Evolutionary conservation across 2,113 vertebrate species (phyloP), one percentile per base, ranked within the genome.

Genomic region (Cyanistes caeruleus): DNA sequence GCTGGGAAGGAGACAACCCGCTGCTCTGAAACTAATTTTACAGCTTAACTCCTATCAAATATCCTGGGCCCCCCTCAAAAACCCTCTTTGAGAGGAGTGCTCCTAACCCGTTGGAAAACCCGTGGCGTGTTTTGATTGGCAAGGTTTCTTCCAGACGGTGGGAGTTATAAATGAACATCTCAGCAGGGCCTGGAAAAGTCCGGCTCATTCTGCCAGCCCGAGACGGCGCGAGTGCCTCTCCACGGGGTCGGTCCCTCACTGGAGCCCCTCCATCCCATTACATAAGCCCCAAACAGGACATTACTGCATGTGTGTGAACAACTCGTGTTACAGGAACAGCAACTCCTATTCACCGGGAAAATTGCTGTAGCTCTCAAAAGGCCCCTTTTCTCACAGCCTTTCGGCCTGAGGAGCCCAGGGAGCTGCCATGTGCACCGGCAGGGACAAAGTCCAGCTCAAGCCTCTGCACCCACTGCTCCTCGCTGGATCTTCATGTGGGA

Each of bases 11-110:
- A 98, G 98, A 98, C 98, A 98, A 95, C 96, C 96, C 91, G 73
- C 98, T 98, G 98, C 97, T 98, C 98, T 98, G 98, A 98, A 98
- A 98, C 98, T 97, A 98, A 98, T 98, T 98, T 98, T 98, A 98
- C 98, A 97, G 98, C 97, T 97, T 97, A 97, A 96, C 97, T 98
- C 97, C 98, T 98, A 98, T 98, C 98, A 97, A 98, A 98, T 98
- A 97, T 98, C 98, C 94, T 90, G 96, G 97, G 96, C 91, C 97
- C 95, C 98, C 96, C 96, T 97, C 90, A 95, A 98, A 98, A 98
- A 96, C 97, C 97, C 97, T 98, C 98, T 98, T 98, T 98, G 98
- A 97, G 98, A 98, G 98, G 98, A 98, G 98, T 93, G 94, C 98
- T 98, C 97, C 97, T 75, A 96, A 97, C 98, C 97, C 97, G 81